Evolutionary conservation across 2,888 invertebrate genomes (phyloP).

Genomic region (Cabera pusaria): DNA sequence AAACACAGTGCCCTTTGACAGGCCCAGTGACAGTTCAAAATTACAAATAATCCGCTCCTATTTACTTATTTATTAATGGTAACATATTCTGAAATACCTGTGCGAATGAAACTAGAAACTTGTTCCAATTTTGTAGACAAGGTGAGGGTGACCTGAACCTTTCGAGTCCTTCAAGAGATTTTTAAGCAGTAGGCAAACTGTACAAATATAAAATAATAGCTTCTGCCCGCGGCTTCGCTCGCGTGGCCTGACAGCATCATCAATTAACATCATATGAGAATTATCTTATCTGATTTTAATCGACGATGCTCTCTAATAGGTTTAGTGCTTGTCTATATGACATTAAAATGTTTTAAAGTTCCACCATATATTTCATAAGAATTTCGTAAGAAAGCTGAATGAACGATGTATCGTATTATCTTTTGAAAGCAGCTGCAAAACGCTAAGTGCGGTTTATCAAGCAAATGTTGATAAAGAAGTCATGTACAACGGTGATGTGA

Average conservation of each 20-base stretch:
- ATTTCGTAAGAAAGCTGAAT: no score
- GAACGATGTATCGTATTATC: conserved; percentile 1
- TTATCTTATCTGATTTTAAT: no score
- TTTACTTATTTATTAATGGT: conserved; percentile 16
- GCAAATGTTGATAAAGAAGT: no score
- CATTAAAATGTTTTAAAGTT: no score
- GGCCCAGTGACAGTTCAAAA: conserved; percentile 12
- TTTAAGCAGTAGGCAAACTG: neutral
- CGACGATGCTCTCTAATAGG: no score
- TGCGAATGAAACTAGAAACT: conserved; percentile 19
- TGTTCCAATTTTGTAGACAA: conserved; percentile 17
- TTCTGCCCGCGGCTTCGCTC: no score
- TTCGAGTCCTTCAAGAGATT: conserved; percentile 1
- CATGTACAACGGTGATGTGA: neutral
- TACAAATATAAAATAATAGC: no score
- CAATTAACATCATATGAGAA: no score
- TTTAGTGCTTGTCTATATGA: no score
- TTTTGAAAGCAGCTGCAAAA: neutral
- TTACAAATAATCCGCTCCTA: conserved; percentile 14
- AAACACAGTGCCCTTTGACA: conserved; percentile 6
- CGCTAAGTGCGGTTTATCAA: no score
- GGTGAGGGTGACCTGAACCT: conserved; percentile 18
- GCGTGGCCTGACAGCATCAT: no score
- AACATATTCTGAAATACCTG: conserved; percentile 19
- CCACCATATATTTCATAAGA: no score